Conservation (phyloP, 2,888 invertebrate genomes). For the Mycalesis mineus region DNA sequence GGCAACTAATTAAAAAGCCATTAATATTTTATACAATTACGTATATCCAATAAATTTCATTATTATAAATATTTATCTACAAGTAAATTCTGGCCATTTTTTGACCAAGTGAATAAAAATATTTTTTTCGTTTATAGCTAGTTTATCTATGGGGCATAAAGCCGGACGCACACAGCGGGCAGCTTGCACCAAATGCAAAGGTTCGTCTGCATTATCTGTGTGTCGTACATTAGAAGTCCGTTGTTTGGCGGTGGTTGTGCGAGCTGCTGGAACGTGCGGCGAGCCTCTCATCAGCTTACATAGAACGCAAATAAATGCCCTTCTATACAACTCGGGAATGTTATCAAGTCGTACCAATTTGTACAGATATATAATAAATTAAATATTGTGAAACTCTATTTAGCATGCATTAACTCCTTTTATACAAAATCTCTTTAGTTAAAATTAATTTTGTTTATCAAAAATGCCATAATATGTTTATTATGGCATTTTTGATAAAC, state of each 20-base stretch:
- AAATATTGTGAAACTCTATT: no score
- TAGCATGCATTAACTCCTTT: no score
- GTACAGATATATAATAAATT: no score
- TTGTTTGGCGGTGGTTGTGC: background rate
- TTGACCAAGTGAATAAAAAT: background rate
- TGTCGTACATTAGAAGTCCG: background rate
- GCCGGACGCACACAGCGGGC: background rate
- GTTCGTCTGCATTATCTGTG: background rate
- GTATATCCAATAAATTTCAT: background rate
- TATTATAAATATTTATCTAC: background rate
- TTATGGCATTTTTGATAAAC: no score
- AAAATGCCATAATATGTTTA: no score
- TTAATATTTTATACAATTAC: conserved; percentile 12
- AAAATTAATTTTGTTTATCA: no score
- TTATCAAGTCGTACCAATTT: background rate
- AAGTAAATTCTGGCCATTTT: background rate
- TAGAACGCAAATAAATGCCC: background rate
- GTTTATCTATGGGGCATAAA: background rate
- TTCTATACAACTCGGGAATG: background rate
- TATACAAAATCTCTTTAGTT: no score
- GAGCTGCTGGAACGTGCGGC: background rate
- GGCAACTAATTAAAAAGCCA: conserved; percentile 16
- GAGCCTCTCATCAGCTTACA: background rate
- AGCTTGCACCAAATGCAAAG: background rate
- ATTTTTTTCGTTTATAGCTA: background rate